Evolutionary conservation across 2,113 vertebrate species (phyloP).

Genomic region (Takifugu flavidus): DNA sequence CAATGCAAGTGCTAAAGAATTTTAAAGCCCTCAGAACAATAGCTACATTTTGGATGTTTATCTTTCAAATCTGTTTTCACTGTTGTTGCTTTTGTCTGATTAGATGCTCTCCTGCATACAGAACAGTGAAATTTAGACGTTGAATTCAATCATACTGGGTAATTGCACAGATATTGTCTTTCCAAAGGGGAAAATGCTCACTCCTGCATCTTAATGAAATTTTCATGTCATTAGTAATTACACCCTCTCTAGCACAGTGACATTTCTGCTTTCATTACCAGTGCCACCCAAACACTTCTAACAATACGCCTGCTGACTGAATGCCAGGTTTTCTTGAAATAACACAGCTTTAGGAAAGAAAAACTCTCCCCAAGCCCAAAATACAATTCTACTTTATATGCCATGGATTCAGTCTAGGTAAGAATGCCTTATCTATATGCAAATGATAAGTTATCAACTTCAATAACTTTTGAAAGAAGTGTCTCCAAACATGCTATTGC

Average conservation of each 20-base stretch:
- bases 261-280: conserved; percentile 22
- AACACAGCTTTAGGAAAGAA: conserved; percentile 33
- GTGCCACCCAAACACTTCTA: conserved; percentile 38
- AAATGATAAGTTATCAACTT: conserved; percentile 76
- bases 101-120: conserved; percentile 32
- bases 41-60: not conserved
- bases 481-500: conserved; percentile 68
- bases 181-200: conserved; percentile 37
- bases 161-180: conserved; percentile 44
- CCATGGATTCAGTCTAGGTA: conserved; percentile 73
- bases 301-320: conserved; percentile 46
- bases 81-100: too few relatives aligned
- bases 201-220: conserved; percentile 38
- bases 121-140: not conserved
- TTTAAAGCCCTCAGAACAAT: conserved; percentile 4
- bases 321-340: conserved; percentile 51
- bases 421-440: conserved; percentile 80
- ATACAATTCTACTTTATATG: conserved; percentile 72
- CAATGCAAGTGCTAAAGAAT: not conserved
- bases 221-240: conserved; percentile 61
- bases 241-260: conserved; percentile 42
- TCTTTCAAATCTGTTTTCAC: not conserved
- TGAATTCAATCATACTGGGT: conserved; percentile 34
- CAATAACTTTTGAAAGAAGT: conserved; percentile 72
- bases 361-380: conserved; percentile 1